Evolutionary conservation across 2,888 invertebrate species (phyloP), one percentile per base, ranked within the genome.

Genomic region (Prenolepis imparis): DNA sequence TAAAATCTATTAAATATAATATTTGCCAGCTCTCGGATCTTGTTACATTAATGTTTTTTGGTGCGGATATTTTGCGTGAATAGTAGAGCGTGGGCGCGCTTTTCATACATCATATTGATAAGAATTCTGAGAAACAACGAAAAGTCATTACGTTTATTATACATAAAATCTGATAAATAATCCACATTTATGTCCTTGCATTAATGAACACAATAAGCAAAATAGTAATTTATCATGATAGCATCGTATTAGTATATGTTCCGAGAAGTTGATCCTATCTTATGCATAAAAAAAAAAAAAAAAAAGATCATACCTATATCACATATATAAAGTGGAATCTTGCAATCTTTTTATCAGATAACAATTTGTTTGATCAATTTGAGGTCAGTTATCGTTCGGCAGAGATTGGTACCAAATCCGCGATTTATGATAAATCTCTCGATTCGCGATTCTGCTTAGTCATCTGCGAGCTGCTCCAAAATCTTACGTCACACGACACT

Each of bases 151-250:
- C 9, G 3, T 36, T 55, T 57, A 11, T n/a, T 63, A 36, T 44
- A 48, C 12, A 21, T 21, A 4, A 24, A 57, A 78, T 2, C n/a
- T 55, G 87, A 87, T 83, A 89, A 84, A 63, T 48, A 44, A 6
- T 44, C 12, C 21, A 48, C 18, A 18, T 21, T 75, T 36, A 5
- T 18, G 24, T 55, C 39, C 9, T 39, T 24, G 5, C 12, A 4
- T n/a, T n/a, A 32, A 36, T 12, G 32, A 66, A 21, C 44, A 75
- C 28, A 28, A 87, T 32, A 73, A 72, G 36, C 55, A 24, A 48
- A 66, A 72, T 39, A 72, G 48, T 84, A 86, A 87, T 87, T 84
- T 86, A 83, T 88, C 82, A 73, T 44, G 83, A 89, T 83, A 89
- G 80, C 18, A n/a, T 39, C 11, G 39, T 74, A 44, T n/a, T 36